Evolutionary conservation across 1,140 invertebrate species (phyloP), one percentile per base, ranked within the genome.

Genomic region (Hyphantria cunea): DNA sequence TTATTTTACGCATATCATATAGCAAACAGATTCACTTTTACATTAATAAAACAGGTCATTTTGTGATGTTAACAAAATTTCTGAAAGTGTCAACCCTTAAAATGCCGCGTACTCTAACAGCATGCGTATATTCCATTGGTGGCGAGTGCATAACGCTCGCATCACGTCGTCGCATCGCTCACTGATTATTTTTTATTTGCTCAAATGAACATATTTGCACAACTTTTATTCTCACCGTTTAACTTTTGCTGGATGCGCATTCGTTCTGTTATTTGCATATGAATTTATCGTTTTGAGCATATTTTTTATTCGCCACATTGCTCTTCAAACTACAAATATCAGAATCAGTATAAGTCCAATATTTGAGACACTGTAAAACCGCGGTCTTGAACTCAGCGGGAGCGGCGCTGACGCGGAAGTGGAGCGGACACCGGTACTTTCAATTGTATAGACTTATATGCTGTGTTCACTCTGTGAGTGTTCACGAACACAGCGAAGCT

Each of bases 181-280:
- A 58, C 49, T 41, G 62, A 75, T 71, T 68, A 71, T 78, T 79
- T n/a, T 76, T 74, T 69, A 74, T 68, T 51, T 64, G 64, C 64
- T 53, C 62, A 74, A 74, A 79, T 79, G 70, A 71, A 70, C 74
- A 74, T 76, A 76, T 78, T 78, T 84, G 72, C 67, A 75, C 69
- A 80, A 79, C 64, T 83, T 84, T 80, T 75, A 76, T 75, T 53
- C 74, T 72, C 69, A 60, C 66, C 70, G 76, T 82, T 87, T 81
- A 78, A 80, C 75, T 81, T 78, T 78, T 52, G 73, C 64, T 50
- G 62, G 44, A 55, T 66, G 69, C 64, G 70, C 75, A 76, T 79
- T 78, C 70, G 64, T 47, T 63, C 69, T 66, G 67, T 60, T 73
- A 86, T 86, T 86, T 86, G 76, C 79, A 84, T 88, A 83, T 88